Base-by-base conservation (phyloP, 2,797 vertebrate genomes). In the Cossypha polioptera region DNA sequence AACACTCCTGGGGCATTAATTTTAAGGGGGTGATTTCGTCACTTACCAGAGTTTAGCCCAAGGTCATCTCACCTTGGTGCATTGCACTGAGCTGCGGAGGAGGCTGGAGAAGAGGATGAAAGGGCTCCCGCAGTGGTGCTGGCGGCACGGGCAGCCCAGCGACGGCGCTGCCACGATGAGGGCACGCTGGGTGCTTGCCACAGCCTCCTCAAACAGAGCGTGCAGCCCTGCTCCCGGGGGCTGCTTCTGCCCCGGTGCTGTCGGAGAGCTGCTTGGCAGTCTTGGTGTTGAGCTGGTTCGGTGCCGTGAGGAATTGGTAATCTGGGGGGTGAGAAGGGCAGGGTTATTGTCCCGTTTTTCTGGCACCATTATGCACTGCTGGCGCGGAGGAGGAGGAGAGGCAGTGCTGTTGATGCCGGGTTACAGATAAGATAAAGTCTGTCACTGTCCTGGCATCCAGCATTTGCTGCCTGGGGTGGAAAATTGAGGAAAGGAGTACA, bases 401-500 rank as follows among this genome's bases (percentile, higher is more conserved):
- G 96, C 84, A 96, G 92, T 89, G 93, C 97, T 98, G 88, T 96
- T 98, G 98, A 98, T 98, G 97, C 94, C 33, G 75, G 96, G 88
- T 97, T 98, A 95, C 59, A 98, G 98, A 98, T 98, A 98, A 98
- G 98, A 98, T 98, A 97, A 97, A 97, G 95, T 97, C 97, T 96
- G 85, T 97, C 59, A 35, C 95, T 98, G 96, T 98, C 97, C 97
- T 98, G 98, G 98, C 97, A 98, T 98, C 96, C 97, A 96, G 48
- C 94, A 79, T 97, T 97, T 96, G 95, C 95, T 97, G 97, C 96
- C 97, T 91, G 85, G 97, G 96, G 96, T 98, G 98, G 98, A 98
- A 98, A 97, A 97, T 98, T 98, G 98, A 98, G 98, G 98, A 98
- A 98, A 98, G 97, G 97, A 98, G 97, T 98, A 95, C 98, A 95